Percentiles rank a stretch among this genome's conserved stretches.
Evolutionary conservation across 2,888 invertebrate genomes (phyloP).

Genomic region (Bugula neritina): DNA sequence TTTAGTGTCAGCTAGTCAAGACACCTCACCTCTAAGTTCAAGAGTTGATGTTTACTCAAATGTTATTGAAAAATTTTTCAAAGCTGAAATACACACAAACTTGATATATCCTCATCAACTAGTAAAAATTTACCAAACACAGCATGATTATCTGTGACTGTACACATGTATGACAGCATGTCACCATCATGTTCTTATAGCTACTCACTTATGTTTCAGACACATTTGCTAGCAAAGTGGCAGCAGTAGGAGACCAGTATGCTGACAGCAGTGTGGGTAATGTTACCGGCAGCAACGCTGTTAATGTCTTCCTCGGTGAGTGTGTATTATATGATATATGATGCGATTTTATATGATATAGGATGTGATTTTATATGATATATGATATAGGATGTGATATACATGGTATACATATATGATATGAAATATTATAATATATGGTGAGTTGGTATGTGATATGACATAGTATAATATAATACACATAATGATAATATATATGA

Average conservation of each 20-base stretch:
- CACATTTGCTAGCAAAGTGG: conserved; percentile 98
- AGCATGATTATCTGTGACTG: too few species aligned
- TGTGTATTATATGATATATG: neutral
- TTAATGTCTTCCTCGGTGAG: conserved; percentile 86
- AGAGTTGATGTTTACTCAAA: too few species aligned
- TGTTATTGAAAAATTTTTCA: too few species aligned
- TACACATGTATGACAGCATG: too few species aligned
- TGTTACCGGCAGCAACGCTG: conserved; percentile 97
- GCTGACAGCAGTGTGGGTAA: conserved; percentile 93
- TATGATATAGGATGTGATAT: neutral
- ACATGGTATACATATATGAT: neutral
- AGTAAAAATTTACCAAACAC: too few species aligned
- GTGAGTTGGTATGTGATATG: neutral
- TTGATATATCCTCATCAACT: too few species aligned
- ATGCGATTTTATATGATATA: neutral
- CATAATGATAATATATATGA: neutral
- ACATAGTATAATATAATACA: neutral
- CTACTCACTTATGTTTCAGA: too few species aligned
- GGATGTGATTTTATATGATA: neutral
- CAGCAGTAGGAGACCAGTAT: conserved; percentile 92
- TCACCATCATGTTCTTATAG: too few species aligned
- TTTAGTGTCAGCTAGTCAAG: too few species aligned
- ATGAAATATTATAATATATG: too few species aligned
- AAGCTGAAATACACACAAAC: too few species aligned
- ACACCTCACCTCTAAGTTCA: too few species aligned